These are phyloP conservation scores for Notolabrus celidotus DNA, from an alignment of 2,797 vertebrate genomes.

Conservation along the genomic window DNA sequence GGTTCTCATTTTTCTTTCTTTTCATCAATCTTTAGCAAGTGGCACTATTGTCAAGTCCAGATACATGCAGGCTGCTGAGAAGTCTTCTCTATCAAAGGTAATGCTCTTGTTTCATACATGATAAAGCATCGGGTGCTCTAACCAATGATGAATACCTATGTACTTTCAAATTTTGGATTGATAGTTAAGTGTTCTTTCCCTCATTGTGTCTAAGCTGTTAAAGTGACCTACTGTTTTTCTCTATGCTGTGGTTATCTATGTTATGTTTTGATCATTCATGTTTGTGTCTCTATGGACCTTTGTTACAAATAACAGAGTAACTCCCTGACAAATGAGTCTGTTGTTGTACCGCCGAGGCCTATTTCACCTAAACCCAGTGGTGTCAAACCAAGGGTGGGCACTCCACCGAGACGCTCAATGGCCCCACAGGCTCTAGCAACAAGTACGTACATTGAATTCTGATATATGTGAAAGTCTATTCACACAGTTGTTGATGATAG, in stretches of 20 bases:
- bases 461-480: neutral
- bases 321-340: constrained; percentile 67
- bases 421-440: constrained; percentile 31
- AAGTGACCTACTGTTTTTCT: neutral
- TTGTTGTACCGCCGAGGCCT: constrained; percentile 57
- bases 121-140: no score
- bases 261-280: neutral
- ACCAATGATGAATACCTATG: no score
- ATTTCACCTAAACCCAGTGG: constrained; percentile 56
- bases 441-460: constrained; percentile 42
- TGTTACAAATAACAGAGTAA: constrained; percentile 67
- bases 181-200: no score
- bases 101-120: neutral
- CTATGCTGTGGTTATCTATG: neutral
- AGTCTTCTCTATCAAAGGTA: constrained; percentile 83
- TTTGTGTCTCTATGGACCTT: constrained; percentile 6
- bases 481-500: neutral
- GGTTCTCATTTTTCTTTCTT: neutral
- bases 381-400: constrained; percentile 64
- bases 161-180: no score
- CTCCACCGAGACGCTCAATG: constrained; percentile 61
- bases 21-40: constrained; percentile 64
- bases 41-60: constrained; percentile 87
- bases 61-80: constrained; percentile 86
- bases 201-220: no score